phyloP scores from a whole-genome alignment of 1,140 invertebrate genomes.

The Aporrectodea caliginosa region DNA sequence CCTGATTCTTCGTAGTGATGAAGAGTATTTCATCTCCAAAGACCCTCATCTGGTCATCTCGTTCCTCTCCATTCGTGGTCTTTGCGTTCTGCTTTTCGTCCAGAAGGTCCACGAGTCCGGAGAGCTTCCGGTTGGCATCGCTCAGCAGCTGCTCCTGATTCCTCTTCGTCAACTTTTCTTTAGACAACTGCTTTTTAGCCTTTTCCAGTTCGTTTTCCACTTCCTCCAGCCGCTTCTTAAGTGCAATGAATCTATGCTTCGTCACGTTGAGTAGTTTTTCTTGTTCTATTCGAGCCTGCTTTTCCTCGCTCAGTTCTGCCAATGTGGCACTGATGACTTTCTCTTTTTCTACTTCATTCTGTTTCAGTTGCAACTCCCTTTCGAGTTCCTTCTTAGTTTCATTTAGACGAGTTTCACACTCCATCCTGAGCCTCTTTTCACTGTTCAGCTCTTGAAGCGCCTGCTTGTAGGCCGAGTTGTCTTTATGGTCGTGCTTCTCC shows the following conservation, averaged over 20 bases:
- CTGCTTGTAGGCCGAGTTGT: not conserved
- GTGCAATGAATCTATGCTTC: not conserved
- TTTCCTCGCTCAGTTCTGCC: not conserved
- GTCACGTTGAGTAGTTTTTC: not conserved
- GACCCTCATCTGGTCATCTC: not conserved
- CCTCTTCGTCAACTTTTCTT: not conserved
- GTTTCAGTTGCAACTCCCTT: not conserved
- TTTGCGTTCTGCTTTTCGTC: not conserved
- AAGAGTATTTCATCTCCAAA: not conserved
- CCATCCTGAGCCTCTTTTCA: not conserved
- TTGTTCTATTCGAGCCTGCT: too few relatives aligned
- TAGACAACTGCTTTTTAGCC: not conserved
- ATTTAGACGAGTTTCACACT: not conserved
- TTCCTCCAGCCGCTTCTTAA: not conserved
- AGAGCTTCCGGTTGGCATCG: not conserved
- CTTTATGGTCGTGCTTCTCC: too few relatives aligned
- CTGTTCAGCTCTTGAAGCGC: not conserved
- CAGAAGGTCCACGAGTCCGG: not conserved
- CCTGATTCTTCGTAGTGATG: not conserved
- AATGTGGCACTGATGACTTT: not conserved
- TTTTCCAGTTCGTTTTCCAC: not conserved
- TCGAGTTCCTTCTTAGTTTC: not conserved
- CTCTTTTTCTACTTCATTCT: not conserved
- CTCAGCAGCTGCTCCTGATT: not conserved
- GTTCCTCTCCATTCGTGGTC: not conserved